Evolutionary conservation across 2,113 vertebrate genomes (phyloP), one percentile per base, ranked within the genome.

Genomic region (Poicephalus meyeri): DNA sequence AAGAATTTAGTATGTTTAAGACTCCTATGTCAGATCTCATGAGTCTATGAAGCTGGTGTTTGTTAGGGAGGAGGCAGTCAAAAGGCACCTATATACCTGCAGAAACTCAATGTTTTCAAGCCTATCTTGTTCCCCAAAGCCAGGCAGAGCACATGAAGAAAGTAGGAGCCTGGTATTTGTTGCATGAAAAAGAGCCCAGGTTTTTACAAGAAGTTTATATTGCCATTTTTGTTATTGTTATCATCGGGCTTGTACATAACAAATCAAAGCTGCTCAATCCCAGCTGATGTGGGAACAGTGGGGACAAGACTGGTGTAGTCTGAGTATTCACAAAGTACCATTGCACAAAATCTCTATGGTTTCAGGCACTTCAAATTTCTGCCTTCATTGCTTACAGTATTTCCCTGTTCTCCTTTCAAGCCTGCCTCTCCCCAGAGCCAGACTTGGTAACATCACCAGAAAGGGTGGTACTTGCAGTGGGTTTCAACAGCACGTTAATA

Each of bases 401-500:
- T 83, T 80, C 18, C 55, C 60, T 44, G 8, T 47, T 93, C 63
- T 88, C 31, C 61, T 71, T 85, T 89, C 52, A 50, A 71, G 44
- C 65, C 80, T 88, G 8, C 50, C 69, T 84, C 37, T 86, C 64
- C 60, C 42, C 46, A 60, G 61, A 70, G 64, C 69, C 55, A 68
- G 39, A 11, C 42, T 41, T 41, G 52, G 65, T 83, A 70, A 31
- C 20, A 11, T 33, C 66, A 86, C 37, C 65, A 93, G 63, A 83
- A 86, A 66, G 42, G 16, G 46, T 85, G 64, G 16, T 35, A 66
- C 29, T 66, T 92, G 66, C 80, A 23, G 1, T 42, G 88, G 53
- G 37, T 95, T 91, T 87, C 66, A 86, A 56, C 86, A 89, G 73
- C 56, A 19, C 78, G 70, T 93, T 96, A 95, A 93, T 93, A 91